Evolutionary conservation across 2,113 vertebrate species (phyloP), one percentile per base, ranked within the genome.

Genomic region (Chamaea fasciata): DNA sequence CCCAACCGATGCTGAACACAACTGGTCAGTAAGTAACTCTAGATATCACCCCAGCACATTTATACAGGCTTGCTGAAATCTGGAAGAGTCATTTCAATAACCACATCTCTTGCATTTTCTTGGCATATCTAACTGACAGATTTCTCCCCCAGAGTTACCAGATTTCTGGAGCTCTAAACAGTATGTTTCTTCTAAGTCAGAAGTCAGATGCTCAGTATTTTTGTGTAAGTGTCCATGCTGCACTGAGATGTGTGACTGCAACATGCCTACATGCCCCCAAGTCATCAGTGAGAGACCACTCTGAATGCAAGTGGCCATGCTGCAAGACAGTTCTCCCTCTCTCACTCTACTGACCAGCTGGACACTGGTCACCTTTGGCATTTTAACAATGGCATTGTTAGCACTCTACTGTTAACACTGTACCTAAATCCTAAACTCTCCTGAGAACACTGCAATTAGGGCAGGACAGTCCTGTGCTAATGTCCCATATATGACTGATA

Each of bases 281-380:
- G 42, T 8, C 67, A 44, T 21, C 39, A 67, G 65, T 28, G 49
- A 60, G 50, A 3, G 1, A 47, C 13, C 2, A 1, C 22, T 52
- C n/a, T 21, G 60, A 57, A 49, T 5, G 12, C 1, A 5, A 67
- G 23, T 15, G 28, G 22, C 30, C 1, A 0, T 2, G 6, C 49
- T 81, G 27, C 37, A 64, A 53, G n/a, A n/a, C 0, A 0, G 3
- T 17, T 67, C 37, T 47, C 24, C 14, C 35, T 11, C 4, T 22
- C 71, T 64, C 15, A 1, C 44, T 73, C n/a, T 73, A 4, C 39
- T 68, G 39, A 30, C 27, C 4, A 2, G 4, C 14, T 52, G 49
- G 21, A 39, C 1, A 2, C 11, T 7, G 5, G 31, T 22, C 28
- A n/a, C 13, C 59, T 73, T 20, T 8, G 24, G 37, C 26, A 53